phyloP scores from a whole-genome alignment of 2,888 invertebrate genomes.

The Chromoteleia sp. region DNA sequence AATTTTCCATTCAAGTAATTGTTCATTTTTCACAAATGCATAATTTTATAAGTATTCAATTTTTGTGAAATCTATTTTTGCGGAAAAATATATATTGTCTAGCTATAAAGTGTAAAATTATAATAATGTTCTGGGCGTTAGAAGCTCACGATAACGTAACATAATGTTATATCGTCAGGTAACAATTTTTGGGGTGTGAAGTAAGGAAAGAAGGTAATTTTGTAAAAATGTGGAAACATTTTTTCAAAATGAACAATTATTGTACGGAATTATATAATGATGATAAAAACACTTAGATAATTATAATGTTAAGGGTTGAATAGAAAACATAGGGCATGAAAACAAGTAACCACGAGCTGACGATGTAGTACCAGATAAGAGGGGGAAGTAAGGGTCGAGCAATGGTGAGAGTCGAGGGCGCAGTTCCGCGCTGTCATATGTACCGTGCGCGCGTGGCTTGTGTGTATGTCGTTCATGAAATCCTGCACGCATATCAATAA shows the following conservation, averaged over 20 bases:
- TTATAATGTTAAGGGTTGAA: slow-evolving; percentile 6
- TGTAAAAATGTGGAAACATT: no score
- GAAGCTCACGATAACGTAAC: no score
- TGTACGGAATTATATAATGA: background rate
- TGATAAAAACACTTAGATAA: background rate
- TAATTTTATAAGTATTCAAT: no score
- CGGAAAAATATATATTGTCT: no score
- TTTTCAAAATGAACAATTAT: background rate
- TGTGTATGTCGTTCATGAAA: slow-evolving; percentile 7
- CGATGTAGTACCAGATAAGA: slow-evolving; percentile 37
- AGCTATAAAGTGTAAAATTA: no score
- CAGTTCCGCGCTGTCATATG: slow-evolving; percentile 83
- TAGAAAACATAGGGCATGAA: slow-evolving; percentile 28
- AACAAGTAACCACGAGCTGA: slow-evolving; percentile 43
- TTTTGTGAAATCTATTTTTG: no score
- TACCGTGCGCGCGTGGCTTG: slow-evolving; percentile 76
- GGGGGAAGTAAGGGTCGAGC: slow-evolving; percentile 62
- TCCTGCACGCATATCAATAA: slow-evolving; percentile 3
- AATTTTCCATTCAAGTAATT: no score
- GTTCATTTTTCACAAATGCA: no score
- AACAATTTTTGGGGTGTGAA: no score
- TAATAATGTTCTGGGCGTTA: no score
- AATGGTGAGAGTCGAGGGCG: slow-evolving; percentile 76
- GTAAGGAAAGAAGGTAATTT: no score
- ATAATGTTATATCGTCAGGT: no score